Percentiles rank a stretch among this genome's conserved stretches.
Conservation (phyloP, 2,797 vertebrate genomes). For the Platalea minor region DNA sequence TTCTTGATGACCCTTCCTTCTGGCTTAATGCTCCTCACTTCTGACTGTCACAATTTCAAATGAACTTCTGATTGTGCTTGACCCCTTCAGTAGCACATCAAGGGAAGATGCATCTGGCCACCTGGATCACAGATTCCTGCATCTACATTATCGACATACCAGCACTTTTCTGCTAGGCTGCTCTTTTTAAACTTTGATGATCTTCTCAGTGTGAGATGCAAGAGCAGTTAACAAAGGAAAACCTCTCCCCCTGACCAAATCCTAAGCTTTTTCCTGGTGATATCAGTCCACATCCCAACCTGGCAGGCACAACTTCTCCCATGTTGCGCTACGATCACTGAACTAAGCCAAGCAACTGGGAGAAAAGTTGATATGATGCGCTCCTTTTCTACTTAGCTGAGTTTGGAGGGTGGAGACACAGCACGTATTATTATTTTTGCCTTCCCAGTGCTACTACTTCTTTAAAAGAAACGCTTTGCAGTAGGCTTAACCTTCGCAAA, state of each 20-base stretch:
- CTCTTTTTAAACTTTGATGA: neutral
- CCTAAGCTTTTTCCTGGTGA: neutral
- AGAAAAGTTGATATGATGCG: neutral
- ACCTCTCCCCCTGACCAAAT: neutral
- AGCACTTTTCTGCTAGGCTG: neutral
- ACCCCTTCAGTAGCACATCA: neutral
- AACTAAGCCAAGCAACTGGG: neutral
- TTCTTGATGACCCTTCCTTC: neutral
- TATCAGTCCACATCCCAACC: neutral
- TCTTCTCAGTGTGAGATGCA: neutral
- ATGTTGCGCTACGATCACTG: neutral
- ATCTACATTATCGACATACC: neutral
- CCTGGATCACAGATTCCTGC: neutral
- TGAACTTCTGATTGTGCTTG: neutral
- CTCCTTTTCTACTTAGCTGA: neutral
- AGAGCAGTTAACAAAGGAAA: neutral
- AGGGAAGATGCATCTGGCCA: neutral
- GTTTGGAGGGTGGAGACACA: neutral
- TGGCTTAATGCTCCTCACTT: neutral
- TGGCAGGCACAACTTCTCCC: neutral
- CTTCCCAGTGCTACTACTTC: neutral
- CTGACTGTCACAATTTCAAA: neutral
- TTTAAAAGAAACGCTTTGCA: neutral
- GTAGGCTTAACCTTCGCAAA: neutral
- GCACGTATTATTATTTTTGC: neutral